Percentiles rank a stretch among this genome's conserved stretches.
These are phyloP conservation scores for Argya squamiceps DNA, from an alignment of 2,797 vertebrate genomes.

Conservation along the genomic window DNA sequence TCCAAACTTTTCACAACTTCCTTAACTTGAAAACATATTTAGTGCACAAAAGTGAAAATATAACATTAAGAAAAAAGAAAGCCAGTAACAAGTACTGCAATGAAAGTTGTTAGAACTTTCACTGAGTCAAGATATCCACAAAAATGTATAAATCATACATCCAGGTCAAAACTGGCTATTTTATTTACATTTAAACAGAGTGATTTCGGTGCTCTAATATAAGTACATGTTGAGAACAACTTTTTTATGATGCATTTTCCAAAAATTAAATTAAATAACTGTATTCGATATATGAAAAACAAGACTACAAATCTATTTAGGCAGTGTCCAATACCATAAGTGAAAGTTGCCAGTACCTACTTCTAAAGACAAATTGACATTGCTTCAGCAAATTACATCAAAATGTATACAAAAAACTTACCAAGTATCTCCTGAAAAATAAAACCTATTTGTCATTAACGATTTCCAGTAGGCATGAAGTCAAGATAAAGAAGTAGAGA, in stretches of 20 bases:
- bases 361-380: background rate
- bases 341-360: background rate
- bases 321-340: background rate
- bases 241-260: background rate
- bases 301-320: background rate
- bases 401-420: background rate
- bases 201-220: background rate
- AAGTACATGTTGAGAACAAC: background rate
- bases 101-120: slow-evolving; percentile 27
- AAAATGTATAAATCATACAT: background rate
- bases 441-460: background rate
- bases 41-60: background rate
- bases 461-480: background rate
- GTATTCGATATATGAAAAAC: background rate
- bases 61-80: background rate
- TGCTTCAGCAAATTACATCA: background rate
- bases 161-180: background rate
- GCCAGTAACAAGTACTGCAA: slow-evolving; percentile 15
- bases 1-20: slow-evolving; percentile 1
- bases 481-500: background rate
- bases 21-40: slow-evolving; percentile 1
- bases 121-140: background rate
- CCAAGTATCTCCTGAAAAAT: background rate
- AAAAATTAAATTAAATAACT: background rate
- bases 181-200: slow-evolving; percentile 17